Evolutionary conservation across 2,113 vertebrate genomes (phyloP).

Genomic region (Microtus richardsoni): DNA sequence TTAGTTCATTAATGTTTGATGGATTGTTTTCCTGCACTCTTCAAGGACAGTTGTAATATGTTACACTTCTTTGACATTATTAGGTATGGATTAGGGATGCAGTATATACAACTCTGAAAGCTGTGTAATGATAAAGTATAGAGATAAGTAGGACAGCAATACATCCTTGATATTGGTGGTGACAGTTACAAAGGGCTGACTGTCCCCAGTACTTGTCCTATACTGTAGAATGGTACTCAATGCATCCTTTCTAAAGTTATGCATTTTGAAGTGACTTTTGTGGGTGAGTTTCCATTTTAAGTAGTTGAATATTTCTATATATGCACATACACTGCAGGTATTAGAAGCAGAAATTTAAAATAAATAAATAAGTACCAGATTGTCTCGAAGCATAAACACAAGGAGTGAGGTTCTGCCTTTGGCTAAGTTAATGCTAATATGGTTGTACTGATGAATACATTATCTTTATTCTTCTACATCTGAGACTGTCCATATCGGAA

Average conservation of each 20-base stretch:
- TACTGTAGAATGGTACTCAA: too few species aligned
- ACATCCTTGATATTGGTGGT: background rate
- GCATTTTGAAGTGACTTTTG: background rate
- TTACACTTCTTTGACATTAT: background rate
- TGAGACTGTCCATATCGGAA: conserved; percentile 59
- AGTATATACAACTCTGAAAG: background rate
- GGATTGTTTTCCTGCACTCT: background rate
- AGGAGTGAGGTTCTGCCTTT: conserved; percentile 64
- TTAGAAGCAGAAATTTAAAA: conserved; percentile 47
- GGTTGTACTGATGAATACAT: conserved; percentile 57
- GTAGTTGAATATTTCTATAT: conserved; percentile 50
- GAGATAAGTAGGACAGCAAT: background rate
- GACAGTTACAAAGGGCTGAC: rapidly evolving
- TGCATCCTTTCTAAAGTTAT: background rate
- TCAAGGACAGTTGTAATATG: background rate
- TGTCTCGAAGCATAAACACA: conserved; percentile 68
- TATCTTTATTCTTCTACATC: conserved; percentile 67
- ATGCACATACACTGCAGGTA: conserved; percentile 38
- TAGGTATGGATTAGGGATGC: background rate
- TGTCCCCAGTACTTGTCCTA: rapidly evolving
- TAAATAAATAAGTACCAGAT: conserved; percentile 57
- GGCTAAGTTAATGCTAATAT: conserved; percentile 67
- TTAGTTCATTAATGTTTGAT: background rate
- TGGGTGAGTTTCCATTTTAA: background rate
- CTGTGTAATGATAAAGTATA: background rate